Evolutionary conservation across 2,888 invertebrate genomes (phyloP).

Genomic region (Brachypterus glaber): DNA sequence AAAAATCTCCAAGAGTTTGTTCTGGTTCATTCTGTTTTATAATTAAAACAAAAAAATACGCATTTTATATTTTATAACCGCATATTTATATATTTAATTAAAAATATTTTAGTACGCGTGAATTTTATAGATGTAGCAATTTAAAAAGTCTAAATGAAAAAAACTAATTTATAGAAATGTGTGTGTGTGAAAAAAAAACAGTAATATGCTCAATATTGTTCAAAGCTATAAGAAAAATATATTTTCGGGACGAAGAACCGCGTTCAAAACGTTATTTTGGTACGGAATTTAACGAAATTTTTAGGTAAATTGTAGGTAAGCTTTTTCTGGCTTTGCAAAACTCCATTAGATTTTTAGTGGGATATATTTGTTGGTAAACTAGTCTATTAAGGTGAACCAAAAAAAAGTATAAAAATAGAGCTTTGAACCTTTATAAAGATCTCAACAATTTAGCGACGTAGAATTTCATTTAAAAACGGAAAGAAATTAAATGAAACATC

Average conservation of each 20-base stretch:
- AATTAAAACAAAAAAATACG: slow-evolving; percentile 27
- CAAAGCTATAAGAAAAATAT: slow-evolving; percentile 19
- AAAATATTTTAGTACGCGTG: slow-evolving; percentile 40
- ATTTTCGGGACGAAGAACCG: slow-evolving; percentile 33
- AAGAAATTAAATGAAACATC: too few relatives aligned
- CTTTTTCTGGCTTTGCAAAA: too few relatives aligned
- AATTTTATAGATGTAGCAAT: slow-evolving; percentile 33
- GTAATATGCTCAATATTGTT: slow-evolving; percentile 31
- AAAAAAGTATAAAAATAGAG: too few relatives aligned
- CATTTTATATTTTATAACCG: slow-evolving; percentile 40
- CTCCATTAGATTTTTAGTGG: too few relatives aligned
- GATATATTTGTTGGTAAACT: too few relatives aligned
- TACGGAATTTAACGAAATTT: slow-evolving; percentile 16
- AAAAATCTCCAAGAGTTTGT: too few relatives aligned
- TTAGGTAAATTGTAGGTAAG: slow-evolving; percentile 24
- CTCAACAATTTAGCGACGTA: too few relatives aligned
- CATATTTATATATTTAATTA: slow-evolving; percentile 32
- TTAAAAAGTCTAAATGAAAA: slow-evolving; percentile 1
- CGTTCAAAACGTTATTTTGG: slow-evolving; percentile 15
- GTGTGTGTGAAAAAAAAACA: slow-evolving; percentile 12
- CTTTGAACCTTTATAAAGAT: too few relatives aligned
- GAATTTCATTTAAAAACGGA: too few relatives aligned
- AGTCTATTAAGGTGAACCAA: too few relatives aligned
- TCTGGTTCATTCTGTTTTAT: too few relatives aligned
- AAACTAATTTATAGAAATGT: neutral